phyloP scores from a whole-genome alignment of 1,140 invertebrate species.

The Solenopsis invicta region DNA sequence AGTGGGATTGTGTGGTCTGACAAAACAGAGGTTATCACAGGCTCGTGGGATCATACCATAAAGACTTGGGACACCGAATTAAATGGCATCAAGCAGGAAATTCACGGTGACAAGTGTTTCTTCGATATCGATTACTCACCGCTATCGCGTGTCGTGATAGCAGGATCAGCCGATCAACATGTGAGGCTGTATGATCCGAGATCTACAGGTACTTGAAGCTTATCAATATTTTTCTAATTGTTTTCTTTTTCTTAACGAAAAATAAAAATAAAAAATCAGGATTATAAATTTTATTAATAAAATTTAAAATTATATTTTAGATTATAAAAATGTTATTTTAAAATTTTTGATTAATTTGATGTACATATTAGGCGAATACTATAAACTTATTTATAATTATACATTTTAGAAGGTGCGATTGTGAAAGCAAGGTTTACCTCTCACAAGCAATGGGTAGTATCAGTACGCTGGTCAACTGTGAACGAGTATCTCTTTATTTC shows the following conservation, averaged over 20 bases:
- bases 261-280: neutral
- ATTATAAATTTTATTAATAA: slow-evolving; percentile 12
- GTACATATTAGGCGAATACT: neutral
- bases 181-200: slow-evolving; percentile 97
- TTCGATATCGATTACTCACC: slow-evolving; percentile 95
- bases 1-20: slow-evolving; percentile 95
- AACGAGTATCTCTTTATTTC: slow-evolving; percentile 96
- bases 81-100: slow-evolving; percentile 93
- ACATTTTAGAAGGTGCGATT: slow-evolving; percentile 92
- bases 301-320: slow-evolving; percentile 16
- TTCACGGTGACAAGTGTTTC: slow-evolving; percentile 96
- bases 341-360: slow-evolving; percentile 17
- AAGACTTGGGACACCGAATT: slow-evolving; percentile 97
- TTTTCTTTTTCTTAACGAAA: too few relatives aligned
- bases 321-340: slow-evolving; percentile 19
- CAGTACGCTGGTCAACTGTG: slow-evolving; percentile 95
- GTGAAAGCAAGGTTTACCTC: slow-evolving; percentile 96
- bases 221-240: too few relatives aligned
- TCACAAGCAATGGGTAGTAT: slow-evolving; percentile 96
- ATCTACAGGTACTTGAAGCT: slow-evolving; percentile 90
- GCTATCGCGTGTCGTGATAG: slow-evolving; percentile 91
- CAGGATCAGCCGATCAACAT: slow-evolving; percentile 96
- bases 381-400: neutral
- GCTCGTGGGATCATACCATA: slow-evolving; percentile 98
- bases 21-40: slow-evolving; percentile 92